These are phyloP conservation scores for Suillia variegata DNA, from an alignment of 2,888 invertebrate genomes.

Conservation along the genomic window DNA sequence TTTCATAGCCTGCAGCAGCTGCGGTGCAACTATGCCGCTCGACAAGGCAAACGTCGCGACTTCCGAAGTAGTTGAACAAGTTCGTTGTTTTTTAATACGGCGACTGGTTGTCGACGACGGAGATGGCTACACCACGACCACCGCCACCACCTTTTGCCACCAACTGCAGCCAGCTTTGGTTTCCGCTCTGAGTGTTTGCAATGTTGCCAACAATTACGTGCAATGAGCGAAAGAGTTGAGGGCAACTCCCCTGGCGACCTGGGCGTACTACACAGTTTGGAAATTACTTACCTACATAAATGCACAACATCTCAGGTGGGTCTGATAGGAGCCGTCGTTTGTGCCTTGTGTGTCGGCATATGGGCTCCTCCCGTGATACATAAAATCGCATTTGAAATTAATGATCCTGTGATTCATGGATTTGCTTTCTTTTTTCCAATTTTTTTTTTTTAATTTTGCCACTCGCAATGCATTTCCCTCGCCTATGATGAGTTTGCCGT, in stretches of 20 bases:
- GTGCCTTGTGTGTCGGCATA: background rate
- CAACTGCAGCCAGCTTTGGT: too few species aligned
- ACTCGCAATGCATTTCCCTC: too few species aligned
- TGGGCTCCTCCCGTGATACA: background rate
- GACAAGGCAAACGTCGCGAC: background rate
- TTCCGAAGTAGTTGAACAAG: conserved; percentile 17
- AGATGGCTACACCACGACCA: too few species aligned
- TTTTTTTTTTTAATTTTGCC: background rate
- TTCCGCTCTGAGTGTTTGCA: background rate
- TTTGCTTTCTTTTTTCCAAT: too few species aligned
- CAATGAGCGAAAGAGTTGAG: conserved; percentile 11
- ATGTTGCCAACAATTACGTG: conserved; percentile 19
- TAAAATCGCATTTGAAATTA: conserved; percentile 41
- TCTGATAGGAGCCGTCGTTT: too few species aligned
- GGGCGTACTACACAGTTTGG: background rate
- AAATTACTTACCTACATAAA: background rate
- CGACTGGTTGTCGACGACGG: too few species aligned
- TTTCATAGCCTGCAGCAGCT: conserved; percentile 25
- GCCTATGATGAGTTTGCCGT: too few species aligned
- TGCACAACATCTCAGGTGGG: too few species aligned
- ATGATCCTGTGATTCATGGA: conserved; percentile 41
- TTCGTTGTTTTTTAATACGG: conserved; percentile 3
- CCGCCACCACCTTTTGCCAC: background rate
- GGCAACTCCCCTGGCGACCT: background rate
- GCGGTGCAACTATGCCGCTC: conserved; percentile 8